Evolutionary conservation across 2,113 vertebrate genomes (phyloP), one percentile per base, ranked within the genome.

Genomic region (Chloebia gouldiae): DNA sequence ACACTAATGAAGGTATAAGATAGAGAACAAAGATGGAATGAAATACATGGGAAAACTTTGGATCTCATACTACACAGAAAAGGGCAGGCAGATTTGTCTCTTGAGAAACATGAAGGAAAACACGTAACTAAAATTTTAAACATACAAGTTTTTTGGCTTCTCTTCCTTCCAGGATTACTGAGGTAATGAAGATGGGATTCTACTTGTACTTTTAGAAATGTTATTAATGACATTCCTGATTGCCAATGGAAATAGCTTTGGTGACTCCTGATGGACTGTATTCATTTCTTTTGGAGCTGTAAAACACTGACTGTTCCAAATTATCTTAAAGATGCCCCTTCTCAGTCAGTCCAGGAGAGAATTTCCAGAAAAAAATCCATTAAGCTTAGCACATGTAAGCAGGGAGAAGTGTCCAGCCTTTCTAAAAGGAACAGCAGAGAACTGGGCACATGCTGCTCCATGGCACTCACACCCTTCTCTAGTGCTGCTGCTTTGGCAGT

Each of bases 101-200:
- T 76, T 81, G 91, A 91, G 91, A 93, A 92, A 92, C 84, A 59
- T 59, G 91, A 92, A 93, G 84, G 50, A 94, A 92, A 89, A 87
- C 76, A 89, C n/a, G 7, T 89, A 92, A 94, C 72, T 88, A 77
- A 79, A 93, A 92, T 95, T 87, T 91, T 82, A 84, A 91, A 88
- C 56, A 77, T 59, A 59, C 7, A 85, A 63, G 27, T 82, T 90
- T 94, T 54, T 91, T 96, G 87, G 94, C 87, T 87, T 82, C 24
- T 85, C 4, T 33, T 86, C 31, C 61, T 90, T 73, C 75, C 59
- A 80, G 81, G 59, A 92, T 95, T 91, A 86, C 76, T 83, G 72
- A 90, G 56, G 64, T 92, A 96, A 86, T 92, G 85, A 88, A 61
- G 78, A 53, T 47, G 71, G 45, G 86, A 73, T 93, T 95, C 75